Conservation (phyloP, 2,888 invertebrate species). For the Cynaeus angustus region DNA sequence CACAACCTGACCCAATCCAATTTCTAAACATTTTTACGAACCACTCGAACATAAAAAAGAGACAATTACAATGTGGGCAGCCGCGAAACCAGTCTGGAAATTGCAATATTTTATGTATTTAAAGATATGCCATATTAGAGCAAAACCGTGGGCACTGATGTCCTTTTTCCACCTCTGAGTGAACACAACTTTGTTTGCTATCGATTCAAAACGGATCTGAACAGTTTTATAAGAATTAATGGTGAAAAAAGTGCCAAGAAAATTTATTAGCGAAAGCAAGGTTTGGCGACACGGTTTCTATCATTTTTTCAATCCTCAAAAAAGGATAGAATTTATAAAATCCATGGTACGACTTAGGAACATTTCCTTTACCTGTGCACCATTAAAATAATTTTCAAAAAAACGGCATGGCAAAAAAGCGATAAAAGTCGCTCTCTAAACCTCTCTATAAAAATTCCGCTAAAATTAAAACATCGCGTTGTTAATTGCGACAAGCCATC, state of each 20-base stretch:
- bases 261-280: constrained; percentile 5
- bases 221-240: too few species aligned
- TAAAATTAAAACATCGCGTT: constrained; percentile 28
- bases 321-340: too few species aligned
- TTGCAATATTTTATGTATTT: constrained; percentile 67
- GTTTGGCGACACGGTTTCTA: too few species aligned
- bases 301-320: too few species aligned
- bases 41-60: constrained; percentile 60
- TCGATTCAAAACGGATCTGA: constrained; percentile 29
- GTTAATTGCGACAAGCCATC: constrained; percentile 31
- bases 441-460: background rate
- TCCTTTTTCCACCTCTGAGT: constrained; percentile 52
- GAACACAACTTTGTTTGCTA: constrained; percentile 29
- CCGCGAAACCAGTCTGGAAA: constrained; percentile 67
- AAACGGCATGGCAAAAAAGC: too few species aligned
- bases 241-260: background rate
- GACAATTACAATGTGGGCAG: constrained; percentile 64
- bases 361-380: too few species aligned
- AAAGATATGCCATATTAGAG: constrained; percentile 66
- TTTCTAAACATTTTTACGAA: constrained; percentile 55
- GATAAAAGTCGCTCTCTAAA: too few species aligned
- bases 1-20: constrained; percentile 48
- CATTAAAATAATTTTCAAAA: too few species aligned
- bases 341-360: too few species aligned
- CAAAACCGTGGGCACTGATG: constrained; percentile 61